Base-by-base conservation (phyloP, 2,797 vertebrate species). In the Percopsis omiscomaycus region DNA sequence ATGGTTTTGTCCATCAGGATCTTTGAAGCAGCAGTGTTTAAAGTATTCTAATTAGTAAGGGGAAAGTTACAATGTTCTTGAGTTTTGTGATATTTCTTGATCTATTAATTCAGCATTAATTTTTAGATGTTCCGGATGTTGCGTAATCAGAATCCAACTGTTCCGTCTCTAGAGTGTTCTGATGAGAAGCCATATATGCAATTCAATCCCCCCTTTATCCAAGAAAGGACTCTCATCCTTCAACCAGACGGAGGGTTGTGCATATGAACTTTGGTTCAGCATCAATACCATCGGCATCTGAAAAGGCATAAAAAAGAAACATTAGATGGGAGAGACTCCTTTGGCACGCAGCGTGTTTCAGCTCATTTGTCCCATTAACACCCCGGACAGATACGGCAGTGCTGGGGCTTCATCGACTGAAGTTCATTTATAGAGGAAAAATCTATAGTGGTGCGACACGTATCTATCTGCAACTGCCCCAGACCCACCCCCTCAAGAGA, bases 351-450 rank as follows among this genome's bases (percentile, higher is more conserved):
- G 80, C 84, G 82, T 84, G 87, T 88, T 89, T 87, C 85, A 86
- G 79, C 84, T 89, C 83, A 55, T 87, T 89, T 87, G 88, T 87
- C 79, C 89, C 81, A 90, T 91, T 89, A 91, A 86, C 75, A 79
- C 80, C 78, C 79, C 64, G 78, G 75, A 86, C 86, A 86, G 86
- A 85, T 76, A 81, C 74, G 75, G 75, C 78, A 72, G 63, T 63
- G 79, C 78, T 22, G 71, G 75, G 78, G 73, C 64, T 76, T 83
- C 89, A 91, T 91, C 82, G 89, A 91, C 89, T 87, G 55, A 73
- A 80, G 85, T 91, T 89, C 90, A 89, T 90, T 92, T 91, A 87
- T 90, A 84, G 87, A 89, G 84, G 75, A 83, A 91, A 42, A 88
- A 92, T 91, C 91, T 83, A 90, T 91, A 89, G 86, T 79, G 73